A percentile compares a stretch with the other conserved stretches of the same genome.
Conservation (phyloP, 2,888 invertebrate genomes). For the Globia sparganii region DNA sequence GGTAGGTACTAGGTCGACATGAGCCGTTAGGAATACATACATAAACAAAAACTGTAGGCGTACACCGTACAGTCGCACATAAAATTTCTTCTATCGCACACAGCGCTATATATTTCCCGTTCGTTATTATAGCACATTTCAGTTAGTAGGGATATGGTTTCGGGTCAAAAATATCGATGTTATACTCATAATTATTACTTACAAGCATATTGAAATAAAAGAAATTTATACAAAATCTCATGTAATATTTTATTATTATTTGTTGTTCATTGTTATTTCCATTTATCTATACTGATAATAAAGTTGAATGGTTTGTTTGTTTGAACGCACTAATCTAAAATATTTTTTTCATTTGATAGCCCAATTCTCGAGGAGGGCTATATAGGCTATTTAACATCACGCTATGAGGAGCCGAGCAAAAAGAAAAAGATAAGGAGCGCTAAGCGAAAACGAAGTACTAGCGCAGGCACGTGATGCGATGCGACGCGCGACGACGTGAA, state of each 20-base stretch:
- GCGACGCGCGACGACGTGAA: too few species aligned
- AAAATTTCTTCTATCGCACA: slow-evolving; percentile 60
- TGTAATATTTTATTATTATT: not conserved
- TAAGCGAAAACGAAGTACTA: too few species aligned
- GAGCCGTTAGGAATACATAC: slow-evolving; percentile 57
- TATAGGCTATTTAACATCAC: not conserved
- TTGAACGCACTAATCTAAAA: too few species aligned
- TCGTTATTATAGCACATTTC: slow-evolving; percentile 66
- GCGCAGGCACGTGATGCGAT: too few species aligned
- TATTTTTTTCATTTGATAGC: too few species aligned
- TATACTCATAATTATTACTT: not conserved
- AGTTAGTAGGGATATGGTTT: slow-evolving; percentile 42
- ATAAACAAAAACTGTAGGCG: slow-evolving; percentile 61
- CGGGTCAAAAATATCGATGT: slow-evolving; percentile 39
- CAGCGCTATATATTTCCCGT: slow-evolving; percentile 52
- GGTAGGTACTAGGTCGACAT: slow-evolving; percentile 61
- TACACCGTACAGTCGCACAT: slow-evolving; percentile 64
- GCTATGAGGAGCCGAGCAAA: too few species aligned
- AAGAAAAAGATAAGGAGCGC: too few species aligned
- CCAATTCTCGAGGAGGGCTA: not conserved
- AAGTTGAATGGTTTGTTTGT: not conserved
- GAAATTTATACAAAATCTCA: not conserved
- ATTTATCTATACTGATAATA: not conserved
- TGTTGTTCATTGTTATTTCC: too few species aligned
- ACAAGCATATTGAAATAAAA: not conserved